Base-by-base conservation (phyloP, 92 coral and sea anemone genomes). In the Epizoanthus scotinus region DNA sequence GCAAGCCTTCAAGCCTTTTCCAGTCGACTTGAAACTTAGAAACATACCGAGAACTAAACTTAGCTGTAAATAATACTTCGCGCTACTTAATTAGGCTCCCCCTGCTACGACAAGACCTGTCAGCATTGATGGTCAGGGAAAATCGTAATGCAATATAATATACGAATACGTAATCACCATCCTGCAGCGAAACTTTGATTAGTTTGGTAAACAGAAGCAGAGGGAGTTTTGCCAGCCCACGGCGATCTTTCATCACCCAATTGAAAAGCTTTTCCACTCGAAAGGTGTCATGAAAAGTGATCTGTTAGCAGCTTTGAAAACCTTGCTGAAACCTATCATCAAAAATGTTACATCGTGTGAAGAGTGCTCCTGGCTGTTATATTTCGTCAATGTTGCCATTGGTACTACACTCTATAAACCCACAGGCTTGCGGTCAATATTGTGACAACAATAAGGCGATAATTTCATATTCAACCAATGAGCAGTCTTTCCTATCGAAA, bases 131-230 rank as follows among this genome's bases (percentile, higher is more conserved):
- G 67, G 86, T 63, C 73, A 70, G 82, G 68, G 70, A 79, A 84
- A 81, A 78, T 78, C 28, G 86, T 63, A 61, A 91, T 89, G 86
- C 86, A 89, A 84, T 89, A 82, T 84, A 83, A 72, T 78, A 74
- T 80, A 86, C 79, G 94, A 90, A 90, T 90, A 88, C 88, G 83
- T 90, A 90, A 90, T 93, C 88, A 83, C 90, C 72, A 59, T 83
- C 97, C 92, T 31, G 78, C 91, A 70, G 97, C 71, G 94, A 73
- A 71, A 82, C 79, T 84, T 86, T 79, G 92, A 93, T 93, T 93
- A 93, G 94, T 88, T 90, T 89, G 85, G 89, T 86, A 88, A 90
- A 93, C 94, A 93, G 81, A 73, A 84, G 63, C 87, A 82, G 92
- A 82, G 85, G 89, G 85, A 81, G 77, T 18, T 21, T 40, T 62